Evolutionary conservation across 2,888 invertebrate genomes (phyloP), one percentile per base, ranked within the genome.

Genomic region (Schizotus pectinicornis): DNA sequence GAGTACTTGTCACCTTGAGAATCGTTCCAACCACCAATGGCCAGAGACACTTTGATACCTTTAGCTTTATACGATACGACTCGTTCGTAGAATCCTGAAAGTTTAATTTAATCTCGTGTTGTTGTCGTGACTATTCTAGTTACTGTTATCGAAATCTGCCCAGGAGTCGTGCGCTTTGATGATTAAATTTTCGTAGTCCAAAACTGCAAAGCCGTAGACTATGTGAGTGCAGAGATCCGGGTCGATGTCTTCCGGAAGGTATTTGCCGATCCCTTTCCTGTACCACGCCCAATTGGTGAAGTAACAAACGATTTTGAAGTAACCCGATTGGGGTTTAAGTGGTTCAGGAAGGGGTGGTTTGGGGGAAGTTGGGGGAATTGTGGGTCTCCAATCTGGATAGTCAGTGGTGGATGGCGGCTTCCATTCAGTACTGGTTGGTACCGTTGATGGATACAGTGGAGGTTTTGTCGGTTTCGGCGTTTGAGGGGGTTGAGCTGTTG

Each of bases 281-380:
- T 94, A 94, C 93, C 94, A 94, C 0, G 95, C 93, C 95, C 95
- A 95, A 75, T 95, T 95, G 0, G 95, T 94, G 78, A 94, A 95
- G 79, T 95, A 95, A 73, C 94, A 95, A 0, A 94, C 91, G 0
- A 94, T 84, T 78, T 92, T 93, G 76, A 86, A 92, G 57, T 87
- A 84, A 11, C 89, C 92, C 75, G 84, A 80, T 59, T 86, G 76
- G 0, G 80, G 80, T 43, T 80, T 85, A 49, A 79, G 80, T 59
- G 81, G 80, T 73, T 81, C 81, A 3, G 80, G 67, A 35, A 74
- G 73, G 3, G 79, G 77, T 6, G 79, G 74, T 41, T 81, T 76
- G 50, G 79, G 69, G 5, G 81, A 77, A 2, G 74, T 73, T 13
- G 72, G 72, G 2, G 76, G 73, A 33, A 74, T 74, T 68, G 73